Evolutionary conservation across 2,797 vertebrate genomes (phyloP), one percentile per base, ranked within the genome.

Genomic region (Poeciliopsis paucimaculata): DNA sequence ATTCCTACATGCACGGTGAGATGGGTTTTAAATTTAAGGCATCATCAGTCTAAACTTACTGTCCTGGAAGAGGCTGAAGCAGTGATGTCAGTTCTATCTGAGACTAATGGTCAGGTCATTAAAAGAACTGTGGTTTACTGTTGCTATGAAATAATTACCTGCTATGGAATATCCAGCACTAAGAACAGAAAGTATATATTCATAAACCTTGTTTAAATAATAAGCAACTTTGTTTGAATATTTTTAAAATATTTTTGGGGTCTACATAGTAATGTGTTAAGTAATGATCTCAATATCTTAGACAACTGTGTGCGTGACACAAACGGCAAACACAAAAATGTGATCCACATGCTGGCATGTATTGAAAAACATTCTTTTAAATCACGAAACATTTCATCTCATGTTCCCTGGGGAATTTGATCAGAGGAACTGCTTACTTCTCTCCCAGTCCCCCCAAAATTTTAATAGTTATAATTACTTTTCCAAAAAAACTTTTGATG

Each of bases 21-120:
- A 85, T 84, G 84, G 84, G 75, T 85, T 45, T 90, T 83, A 89
- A 88, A 88, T 85, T 82, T 62, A 78, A 73, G 84, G 82, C 86
- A 89, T 73, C 83, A 76, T 79, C 84, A 55, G 43, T 86, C 84
- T 90, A 82, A 91, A 88, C 82, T 92, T 82, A 84, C 83, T 82
- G 77, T 79, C 57, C 83, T 26, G 82, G 36, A 88, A 93, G 36
- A 93, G 87, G 90, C 90, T 89, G 87, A 73, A 88, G 46, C 73
- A n/a, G 83, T 89, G 86, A 92, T 90, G 89, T 89, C 91, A 94
- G 76, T 10, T 46, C 46, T 49, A 78, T 81, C 84, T 73, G 79
- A 78, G 45, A 49, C 51, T 62, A 39, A 73, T 28, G 46, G 78
- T 77, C 28, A 78, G 72, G 76, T 46, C 62, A 77, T 73, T 66